These are phyloP conservation scores for Lasiurus borealis DNA, from an alignment of 2,113 vertebrate genomes.

Conservation along the genomic window DNA sequence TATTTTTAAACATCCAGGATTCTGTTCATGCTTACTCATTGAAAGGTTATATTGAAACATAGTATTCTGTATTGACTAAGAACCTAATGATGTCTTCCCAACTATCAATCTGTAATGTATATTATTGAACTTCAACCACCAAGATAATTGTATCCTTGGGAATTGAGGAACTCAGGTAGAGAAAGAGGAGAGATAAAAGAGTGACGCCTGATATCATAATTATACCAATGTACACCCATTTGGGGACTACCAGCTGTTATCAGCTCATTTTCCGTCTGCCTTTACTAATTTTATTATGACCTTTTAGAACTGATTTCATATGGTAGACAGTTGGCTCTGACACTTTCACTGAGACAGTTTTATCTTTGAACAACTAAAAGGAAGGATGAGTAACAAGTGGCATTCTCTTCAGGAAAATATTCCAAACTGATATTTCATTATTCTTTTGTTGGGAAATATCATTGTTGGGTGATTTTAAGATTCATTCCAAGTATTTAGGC, in stretches of 20 bases:
- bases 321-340: constrained; percentile 48
- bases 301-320: constrained; percentile 71
- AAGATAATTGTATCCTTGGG: constrained; percentile 70
- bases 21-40: constrained; percentile 46
- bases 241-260: constrained; percentile 60
- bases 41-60: constrained; percentile 34
- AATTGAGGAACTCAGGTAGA: constrained; percentile 66
- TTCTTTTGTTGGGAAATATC: neutral
- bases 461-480: neutral
- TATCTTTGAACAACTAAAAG: constrained; percentile 54
- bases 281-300: constrained; percentile 78
- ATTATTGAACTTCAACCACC: constrained; percentile 74
- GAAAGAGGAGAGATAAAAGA: constrained; percentile 39
- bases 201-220: constrained; percentile 41
- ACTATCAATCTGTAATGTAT: constrained; percentile 65
- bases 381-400: constrained; percentile 63
- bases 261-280: constrained; percentile 73
- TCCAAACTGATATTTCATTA: neutral
- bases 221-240: constrained; percentile 66
- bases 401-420: constrained; percentile 52
- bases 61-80: constrained; percentile 56
- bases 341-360: constrained; percentile 50
- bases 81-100: constrained; percentile 63
- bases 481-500: neutral
- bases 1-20: constrained; percentile 50